Conservation (phyloP, 1,140 invertebrate species). For the Drosophila sp. region DNA sequence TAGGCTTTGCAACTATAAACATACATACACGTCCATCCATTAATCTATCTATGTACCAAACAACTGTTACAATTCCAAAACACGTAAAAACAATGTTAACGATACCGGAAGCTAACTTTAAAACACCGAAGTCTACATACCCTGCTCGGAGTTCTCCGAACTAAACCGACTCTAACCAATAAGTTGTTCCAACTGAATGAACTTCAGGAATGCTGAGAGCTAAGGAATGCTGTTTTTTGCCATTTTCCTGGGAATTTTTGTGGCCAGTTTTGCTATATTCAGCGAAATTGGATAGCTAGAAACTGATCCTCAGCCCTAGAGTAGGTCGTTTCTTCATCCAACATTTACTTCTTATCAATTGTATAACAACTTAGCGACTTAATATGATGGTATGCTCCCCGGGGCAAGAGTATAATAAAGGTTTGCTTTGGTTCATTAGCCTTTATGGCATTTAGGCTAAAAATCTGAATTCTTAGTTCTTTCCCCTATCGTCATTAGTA, state of each 20-base stretch:
- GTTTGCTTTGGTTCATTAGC: constrained; percentile 29
- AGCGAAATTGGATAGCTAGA: background rate
- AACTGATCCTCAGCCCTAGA: background rate
- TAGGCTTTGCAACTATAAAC: constrained; percentile 47
- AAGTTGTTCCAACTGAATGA: background rate
- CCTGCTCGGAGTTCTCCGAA: background rate
- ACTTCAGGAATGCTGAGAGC: background rate
- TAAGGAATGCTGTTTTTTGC: background rate
- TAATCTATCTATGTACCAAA: background rate
- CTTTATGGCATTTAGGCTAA: background rate
- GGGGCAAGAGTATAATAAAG: background rate
- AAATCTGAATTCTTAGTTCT: constrained; percentile 3
- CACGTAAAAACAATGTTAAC: background rate
- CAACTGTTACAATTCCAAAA: background rate
- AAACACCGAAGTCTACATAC: background rate
- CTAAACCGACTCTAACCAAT: no score
- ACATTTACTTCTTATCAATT: no score
- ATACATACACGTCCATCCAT: constrained; percentile 17
- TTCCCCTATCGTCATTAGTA: constrained; percentile 3
- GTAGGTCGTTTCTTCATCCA: no score
- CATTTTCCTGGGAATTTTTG: background rate
- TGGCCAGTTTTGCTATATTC: background rate
- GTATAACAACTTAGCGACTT: no score
- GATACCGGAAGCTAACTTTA: background rate
- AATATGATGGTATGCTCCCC: no score